phyloP scores from a whole-genome alignment of 2,113 vertebrate species.

The Calyptommatus sinebrachiatus region DNA sequence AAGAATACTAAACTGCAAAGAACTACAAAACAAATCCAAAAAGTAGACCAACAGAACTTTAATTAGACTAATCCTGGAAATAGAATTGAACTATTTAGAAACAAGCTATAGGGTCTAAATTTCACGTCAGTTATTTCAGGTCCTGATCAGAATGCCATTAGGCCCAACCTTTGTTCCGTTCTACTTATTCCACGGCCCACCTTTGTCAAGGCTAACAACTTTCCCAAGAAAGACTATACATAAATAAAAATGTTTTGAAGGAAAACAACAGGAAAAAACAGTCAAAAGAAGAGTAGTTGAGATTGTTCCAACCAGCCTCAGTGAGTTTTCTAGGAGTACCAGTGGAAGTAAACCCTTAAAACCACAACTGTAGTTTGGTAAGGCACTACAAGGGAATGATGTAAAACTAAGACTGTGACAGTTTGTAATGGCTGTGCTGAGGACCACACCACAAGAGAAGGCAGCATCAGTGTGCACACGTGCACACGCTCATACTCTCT shows the following conservation, averaged over 20 bases:
- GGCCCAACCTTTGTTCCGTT: not conserved
- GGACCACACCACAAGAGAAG: conserved; percentile 79
- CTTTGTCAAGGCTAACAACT: conserved; percentile 25
- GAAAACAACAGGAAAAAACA: conserved; percentile 26
- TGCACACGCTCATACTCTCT: conserved; percentile 45
- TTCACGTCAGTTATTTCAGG: not conserved
- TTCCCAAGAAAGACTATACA: conserved; percentile 41
- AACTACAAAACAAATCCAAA: conserved; percentile 32
- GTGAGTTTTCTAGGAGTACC: conserved; percentile 76
- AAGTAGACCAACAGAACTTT: conserved; percentile 38
- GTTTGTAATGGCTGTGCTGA: conserved; percentile 71
- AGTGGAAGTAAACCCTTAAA: conserved; percentile 81
- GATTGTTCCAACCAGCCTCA: conserved; percentile 72
- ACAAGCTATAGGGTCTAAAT: conserved; percentile 31
- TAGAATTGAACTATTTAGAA: conserved; percentile 11
- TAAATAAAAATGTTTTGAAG: not conserved
- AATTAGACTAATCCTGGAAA: conserved; percentile 28
- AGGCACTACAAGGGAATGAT: conserved; percentile 98
- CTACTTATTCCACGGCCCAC: conserved; percentile 23
- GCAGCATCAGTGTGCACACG: conserved; percentile 69
- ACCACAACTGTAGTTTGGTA: conserved; percentile 86
- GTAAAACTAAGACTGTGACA: conserved; percentile 83
- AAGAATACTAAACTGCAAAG: conserved; percentile 47
- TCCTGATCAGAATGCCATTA: conserved; percentile 23
- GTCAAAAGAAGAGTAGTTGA: conserved; percentile 55